Base-by-base conservation (phyloP, 1,140 invertebrate species). In the Lasioglossum albipes region DNA sequence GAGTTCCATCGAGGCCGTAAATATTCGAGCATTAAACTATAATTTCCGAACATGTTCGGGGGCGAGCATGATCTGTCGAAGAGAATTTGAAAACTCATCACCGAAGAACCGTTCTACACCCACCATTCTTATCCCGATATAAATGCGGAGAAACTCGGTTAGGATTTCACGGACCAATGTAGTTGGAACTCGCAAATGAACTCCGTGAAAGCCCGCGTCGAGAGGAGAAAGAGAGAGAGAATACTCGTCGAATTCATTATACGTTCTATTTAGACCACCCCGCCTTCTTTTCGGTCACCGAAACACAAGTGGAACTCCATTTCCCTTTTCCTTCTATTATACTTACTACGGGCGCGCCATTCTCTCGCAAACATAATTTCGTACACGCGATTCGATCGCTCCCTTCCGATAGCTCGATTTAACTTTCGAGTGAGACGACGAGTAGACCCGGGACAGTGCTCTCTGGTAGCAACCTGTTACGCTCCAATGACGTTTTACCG, bases 61-160 rank as follows among this genome's bases (percentile, higher is more conserved):
- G 9, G 20, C 12, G 20, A n/a, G 64, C 20, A 2, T 7, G 16
- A 42, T 20, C 54, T 18, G 4, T 9, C 49, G 42, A 16, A 2
- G 20, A 12, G 7, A 70, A 54, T 70, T 70, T 36, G 57, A 64
- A 68, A 73, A 62, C 45, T 66, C 16, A 41, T 71, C 54, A 70
- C 45, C 22, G 41, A 81, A 49, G 41, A 45, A n/a, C 41, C 20
- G 20, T 10, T 49, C 36, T 70, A 54, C 68, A 57, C 68, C 54
- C n/a, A 10, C n/a, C 49, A 66, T 20, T 27, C 52, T 71, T 66
- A 18, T 45, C 31, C n/a, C 36, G 27, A 18, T 49, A 54, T 62
- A 36, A 69, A 75, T 36, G 36, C 18, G 12, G 20, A 7, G 22
- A 5, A 6, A 31, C 12, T 4, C 45, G 20, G 45, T 12, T 70